Evolutionary conservation across 2,797 vertebrate genomes (phyloP), one percentile per base, ranked within the genome.

Genomic region (Pristis pectinata): DNA sequence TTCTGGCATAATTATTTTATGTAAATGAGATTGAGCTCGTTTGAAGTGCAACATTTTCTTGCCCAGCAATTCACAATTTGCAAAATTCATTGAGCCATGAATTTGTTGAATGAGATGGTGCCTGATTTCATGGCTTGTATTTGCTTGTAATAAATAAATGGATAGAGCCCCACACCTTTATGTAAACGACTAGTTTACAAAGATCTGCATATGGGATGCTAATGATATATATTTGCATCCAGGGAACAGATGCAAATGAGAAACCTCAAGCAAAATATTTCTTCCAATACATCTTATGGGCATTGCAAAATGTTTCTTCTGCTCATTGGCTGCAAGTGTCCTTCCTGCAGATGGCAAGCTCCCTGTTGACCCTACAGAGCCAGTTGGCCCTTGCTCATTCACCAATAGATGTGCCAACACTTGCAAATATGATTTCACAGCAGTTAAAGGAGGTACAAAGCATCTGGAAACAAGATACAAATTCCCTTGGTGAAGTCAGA

Each of bases 291-390:
- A 27, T 34, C 53, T 4, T 83, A 17, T 59, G 53, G 83, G 83
- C 11, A 56, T 87, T n/a, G 53, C 27, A 11, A 87, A 49, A 49
- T 49, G 49, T 59, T 87, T 11, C 49, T 27, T 53, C 83, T 87
- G 56, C 30, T n/a, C 4, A 3, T n/a, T 87, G 83, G 53, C 83
- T 87, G 30, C 34, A 61, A 17, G 56, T 59, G 83, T 87, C 56
- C 83, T 61, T 87, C 59, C 34, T 61, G 56, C 83, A 87, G 83
- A 87, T 87, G 83, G 83, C 30, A n/a, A 87, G 82, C 56, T 87
- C 83, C 53, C 83, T n/a, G 56, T 56, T 61, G 83, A 87, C 53
- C 56, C 13, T 59, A 6, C 13, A 34, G 30, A 59, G 56, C 83
- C 83, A 87, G 53, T n/a, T 87, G 83, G 83, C 83, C 30, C 4